phyloP scores from a whole-genome alignment of 1,140 invertebrate species.

The Caenorhabditis brenneri region DNA sequence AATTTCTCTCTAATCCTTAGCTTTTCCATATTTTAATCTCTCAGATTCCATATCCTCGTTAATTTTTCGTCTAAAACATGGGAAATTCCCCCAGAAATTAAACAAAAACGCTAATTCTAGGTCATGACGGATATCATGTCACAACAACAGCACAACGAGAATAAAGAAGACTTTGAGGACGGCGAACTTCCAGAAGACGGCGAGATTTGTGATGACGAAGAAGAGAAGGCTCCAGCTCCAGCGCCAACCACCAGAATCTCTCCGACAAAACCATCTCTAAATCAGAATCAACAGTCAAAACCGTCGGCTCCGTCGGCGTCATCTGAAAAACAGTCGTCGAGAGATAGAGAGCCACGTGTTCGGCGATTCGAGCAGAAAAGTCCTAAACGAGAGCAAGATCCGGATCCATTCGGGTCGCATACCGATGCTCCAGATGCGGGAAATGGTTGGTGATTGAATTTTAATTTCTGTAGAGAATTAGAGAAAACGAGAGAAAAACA shows the following conservation, averaged over 20 bases:
- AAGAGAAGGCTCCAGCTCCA: conserved; percentile 55
- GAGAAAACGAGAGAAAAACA: neutral
- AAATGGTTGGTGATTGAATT: neutral
- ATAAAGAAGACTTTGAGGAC: conserved; percentile 59
- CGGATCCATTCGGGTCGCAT: conserved; percentile 36
- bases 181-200: conserved; percentile 68
- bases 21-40: no score
- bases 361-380: conserved; percentile 20
- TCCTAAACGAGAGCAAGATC: neutral
- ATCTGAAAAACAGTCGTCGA: neutral
- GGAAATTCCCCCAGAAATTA: neutral
- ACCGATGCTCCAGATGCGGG: neutral
- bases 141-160: neutral
- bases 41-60: no score
- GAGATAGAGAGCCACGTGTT: no score
- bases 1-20: no score
- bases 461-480: no score
- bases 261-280: neutral
- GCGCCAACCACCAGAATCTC: no score
- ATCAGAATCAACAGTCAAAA: neutral
- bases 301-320: neutral
- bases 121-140: conserved; percentile 27
- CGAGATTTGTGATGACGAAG: conserved; percentile 66
- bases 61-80: no score
- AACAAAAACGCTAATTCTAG: neutral